These are phyloP conservation scores for Liasis olivaceus DNA, from an alignment of 2,797 vertebrate species.

Conservation along the genomic window DNA sequence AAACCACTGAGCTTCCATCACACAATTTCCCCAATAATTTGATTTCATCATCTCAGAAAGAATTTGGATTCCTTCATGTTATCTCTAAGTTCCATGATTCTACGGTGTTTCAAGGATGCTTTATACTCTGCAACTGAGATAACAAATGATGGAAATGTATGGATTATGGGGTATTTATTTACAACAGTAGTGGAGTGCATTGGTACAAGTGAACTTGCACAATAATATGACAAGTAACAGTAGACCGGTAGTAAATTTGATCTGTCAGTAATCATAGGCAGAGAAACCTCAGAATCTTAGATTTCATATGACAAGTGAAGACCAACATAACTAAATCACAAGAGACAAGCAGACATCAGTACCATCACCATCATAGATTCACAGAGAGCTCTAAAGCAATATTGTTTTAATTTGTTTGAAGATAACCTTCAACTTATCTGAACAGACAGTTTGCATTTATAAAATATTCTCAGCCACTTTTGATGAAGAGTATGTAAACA, in stretches of 20 bases:
- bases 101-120: neutral
- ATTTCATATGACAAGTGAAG: slow-evolving; percentile 59
- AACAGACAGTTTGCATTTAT: neutral
- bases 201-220: slow-evolving; percentile 31
- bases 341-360: slow-evolving; percentile 24
- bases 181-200: slow-evolving; percentile 23
- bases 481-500: neutral
- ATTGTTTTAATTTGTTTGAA: no score
- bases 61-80: neutral
- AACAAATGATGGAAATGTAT: slow-evolving; percentile 20
- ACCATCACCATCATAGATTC: neutral
- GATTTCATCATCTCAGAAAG: neutral
- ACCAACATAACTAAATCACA: slow-evolving; percentile 39
- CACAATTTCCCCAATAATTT: neutral
- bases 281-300: slow-evolving; percentile 37
- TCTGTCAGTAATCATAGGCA: slow-evolving; percentile 54
- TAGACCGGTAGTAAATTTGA: slow-evolving; percentile 45
- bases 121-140: neutral
- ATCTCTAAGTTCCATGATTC: slow-evolving; percentile 12
- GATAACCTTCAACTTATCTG: neutral
- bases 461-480: neutral
- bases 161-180: slow-evolving; percentile 14
- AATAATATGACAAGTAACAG: slow-evolving; percentile 43
- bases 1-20: neutral
- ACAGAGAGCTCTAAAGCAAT: rapidly evolving